phyloP scores from a whole-genome alignment of 2,113 vertebrate genomes.

The Antechinus flavipes region DNA sequence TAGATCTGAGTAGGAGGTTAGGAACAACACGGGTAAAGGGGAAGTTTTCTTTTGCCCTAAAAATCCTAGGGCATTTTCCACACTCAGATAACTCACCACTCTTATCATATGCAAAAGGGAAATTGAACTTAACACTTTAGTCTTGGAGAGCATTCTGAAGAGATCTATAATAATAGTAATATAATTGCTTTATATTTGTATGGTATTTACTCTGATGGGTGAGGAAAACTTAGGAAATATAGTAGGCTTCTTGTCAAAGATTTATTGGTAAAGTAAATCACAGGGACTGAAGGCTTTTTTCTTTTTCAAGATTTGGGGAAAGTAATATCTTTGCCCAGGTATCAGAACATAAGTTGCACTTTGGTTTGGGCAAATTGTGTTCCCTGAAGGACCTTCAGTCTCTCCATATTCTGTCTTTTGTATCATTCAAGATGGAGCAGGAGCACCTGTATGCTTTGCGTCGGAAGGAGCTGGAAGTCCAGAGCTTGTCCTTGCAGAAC shows the following conservation, averaged over 20 bases:
- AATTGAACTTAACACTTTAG: background rate
- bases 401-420: constrained; percentile 55
- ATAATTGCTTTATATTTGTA: constrained; percentile 2
- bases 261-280: background rate
- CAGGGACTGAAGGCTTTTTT: background rate
- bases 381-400: background rate
- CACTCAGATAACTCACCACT: background rate
- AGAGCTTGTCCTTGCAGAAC: constrained; percentile 90
- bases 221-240: background rate
- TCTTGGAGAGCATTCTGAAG: background rate
- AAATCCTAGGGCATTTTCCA: background rate
- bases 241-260: background rate
- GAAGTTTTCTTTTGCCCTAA: background rate
- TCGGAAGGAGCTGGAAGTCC: constrained; percentile 92
- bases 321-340: background rate
- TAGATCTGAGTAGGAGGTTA: background rate
- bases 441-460: constrained; percentile 86
- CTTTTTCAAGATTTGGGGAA: background rate
- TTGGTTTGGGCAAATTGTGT: background rate
- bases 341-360: background rate
- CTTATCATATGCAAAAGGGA: background rate
- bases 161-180: background rate
- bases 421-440: constrained; percentile 88
- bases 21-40: background rate
- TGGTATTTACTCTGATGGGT: background rate